Evolutionary conservation across 2,113 vertebrate species (phyloP).

Genomic region (Microtus pennsylvanicus): DNA sequence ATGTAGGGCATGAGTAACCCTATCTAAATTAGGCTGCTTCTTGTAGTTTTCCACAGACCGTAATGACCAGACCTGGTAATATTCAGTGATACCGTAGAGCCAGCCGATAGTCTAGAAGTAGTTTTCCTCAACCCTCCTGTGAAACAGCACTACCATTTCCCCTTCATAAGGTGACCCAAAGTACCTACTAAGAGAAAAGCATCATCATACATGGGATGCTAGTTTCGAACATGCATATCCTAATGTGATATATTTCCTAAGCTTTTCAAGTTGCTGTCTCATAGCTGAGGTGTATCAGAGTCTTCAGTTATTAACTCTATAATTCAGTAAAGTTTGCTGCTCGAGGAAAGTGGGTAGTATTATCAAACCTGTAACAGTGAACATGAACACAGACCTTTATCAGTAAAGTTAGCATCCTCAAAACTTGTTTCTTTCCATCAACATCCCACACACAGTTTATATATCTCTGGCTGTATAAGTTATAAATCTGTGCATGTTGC

Average conservation of each 20-base stretch:
- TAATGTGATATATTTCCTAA: not conserved
- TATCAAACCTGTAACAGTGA: not conserved
- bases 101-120: not conserved
- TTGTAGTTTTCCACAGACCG: not conserved
- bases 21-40: not conserved
- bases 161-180: not conserved
- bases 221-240: not conserved
- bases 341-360: no score
- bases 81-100: not conserved
- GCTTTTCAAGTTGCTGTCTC: not conserved
- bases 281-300: not conserved
- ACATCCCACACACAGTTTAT: not conserved
- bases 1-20: not conserved
- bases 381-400: not conserved
- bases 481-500: not conserved
- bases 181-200: not conserved
- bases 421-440: not conserved
- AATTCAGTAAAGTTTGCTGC: not conserved
- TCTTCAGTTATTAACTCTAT: not conserved
- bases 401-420: not conserved
- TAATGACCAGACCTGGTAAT: not conserved
- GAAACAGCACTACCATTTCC: not conserved
- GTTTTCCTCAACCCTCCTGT: not conserved
- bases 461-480: not conserved
- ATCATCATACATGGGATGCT: not conserved